phyloP scores from a whole-genome alignment of 2,797 vertebrate species.

The Hippocampus kuda region DNA sequence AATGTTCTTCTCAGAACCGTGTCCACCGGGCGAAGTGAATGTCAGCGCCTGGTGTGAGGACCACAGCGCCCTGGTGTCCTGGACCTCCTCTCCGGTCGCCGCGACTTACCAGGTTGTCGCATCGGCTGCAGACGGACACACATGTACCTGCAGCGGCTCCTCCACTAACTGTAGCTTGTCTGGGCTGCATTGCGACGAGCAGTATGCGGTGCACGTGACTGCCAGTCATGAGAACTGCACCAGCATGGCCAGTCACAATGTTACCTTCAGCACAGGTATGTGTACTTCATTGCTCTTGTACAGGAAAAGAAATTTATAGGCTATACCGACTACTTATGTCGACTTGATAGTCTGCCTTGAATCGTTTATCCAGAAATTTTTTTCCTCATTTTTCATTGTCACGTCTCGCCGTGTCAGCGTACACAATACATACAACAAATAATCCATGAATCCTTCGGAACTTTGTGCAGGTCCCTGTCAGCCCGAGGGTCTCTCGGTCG shows the following conservation, averaged over 20 bases:
- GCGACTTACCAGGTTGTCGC: slow-evolving; percentile 49
- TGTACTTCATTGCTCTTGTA: too few species aligned
- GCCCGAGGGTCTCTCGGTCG: slow-evolving; percentile 47
- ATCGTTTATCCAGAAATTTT: too few species aligned
- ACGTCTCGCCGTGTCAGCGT: too few species aligned
- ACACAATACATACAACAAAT: too few species aligned
- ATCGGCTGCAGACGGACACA: slow-evolving; percentile 27
- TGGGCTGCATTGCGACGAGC: slow-evolving; percentile 45
- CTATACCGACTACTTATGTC: too few species aligned
- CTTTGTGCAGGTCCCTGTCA: slow-evolving; percentile 58
- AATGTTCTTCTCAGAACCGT: slow-evolving; percentile 48
- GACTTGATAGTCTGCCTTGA: too few species aligned
- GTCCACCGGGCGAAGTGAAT: slow-evolving; percentile 41
- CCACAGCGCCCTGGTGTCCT: slow-evolving; percentile 46
- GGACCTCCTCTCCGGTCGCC: slow-evolving; percentile 52
- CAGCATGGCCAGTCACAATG: slow-evolving; percentile 47
- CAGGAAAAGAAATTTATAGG: too few species aligned
- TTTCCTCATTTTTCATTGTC: too few species aligned
- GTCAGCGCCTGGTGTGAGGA: slow-evolving; percentile 36
- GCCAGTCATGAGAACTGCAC: slow-evolving; percentile 58
- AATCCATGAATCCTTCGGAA: not conserved
- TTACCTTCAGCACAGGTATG: slow-evolving; percentile 51
- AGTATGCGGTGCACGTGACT: slow-evolving; percentile 40
- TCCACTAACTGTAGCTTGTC: slow-evolving; percentile 49
- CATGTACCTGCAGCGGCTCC: slow-evolving; percentile 36